phyloP scores from a whole-genome alignment of 2,888 invertebrate genomes.

The Perizoma flavofasciatum region DNA sequence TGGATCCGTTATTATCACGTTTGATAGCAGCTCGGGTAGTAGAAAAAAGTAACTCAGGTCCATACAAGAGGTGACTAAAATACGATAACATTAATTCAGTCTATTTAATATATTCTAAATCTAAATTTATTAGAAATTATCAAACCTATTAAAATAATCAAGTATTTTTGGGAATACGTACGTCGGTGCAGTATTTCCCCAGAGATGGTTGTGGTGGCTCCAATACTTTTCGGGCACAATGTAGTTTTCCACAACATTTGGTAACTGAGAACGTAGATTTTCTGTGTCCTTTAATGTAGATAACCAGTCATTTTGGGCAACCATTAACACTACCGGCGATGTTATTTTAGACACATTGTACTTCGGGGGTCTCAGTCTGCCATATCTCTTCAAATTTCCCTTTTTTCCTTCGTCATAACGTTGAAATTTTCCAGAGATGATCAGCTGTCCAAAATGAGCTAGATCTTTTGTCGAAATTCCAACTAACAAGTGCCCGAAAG shows the following conservation, averaged over 20 bases:
- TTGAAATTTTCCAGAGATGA: constrained; percentile 60
- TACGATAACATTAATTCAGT: not conserved
- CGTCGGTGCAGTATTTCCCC: constrained; percentile 59
- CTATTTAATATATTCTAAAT: constrained; percentile 2
- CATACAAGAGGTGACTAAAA: no score
- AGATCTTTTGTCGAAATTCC: constrained; percentile 77
- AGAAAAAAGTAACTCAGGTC: not conserved
- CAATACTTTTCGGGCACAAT: constrained; percentile 79
- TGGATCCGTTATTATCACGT: constrained; percentile 9
- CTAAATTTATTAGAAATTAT: constrained; percentile 18
- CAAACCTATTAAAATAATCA: constrained; percentile 52
- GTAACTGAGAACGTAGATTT: constrained; percentile 77
- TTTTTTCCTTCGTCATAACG: constrained; percentile 65
- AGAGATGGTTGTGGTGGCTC: constrained; percentile 73
- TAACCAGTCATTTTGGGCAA: constrained; percentile 84
- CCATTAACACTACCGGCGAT: constrained; percentile 67
- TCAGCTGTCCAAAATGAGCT: constrained; percentile 82
- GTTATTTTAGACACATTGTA: constrained; percentile 64
- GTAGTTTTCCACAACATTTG: constrained; percentile 83
- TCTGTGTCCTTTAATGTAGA: constrained; percentile 83
- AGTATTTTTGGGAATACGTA: constrained; percentile 60
- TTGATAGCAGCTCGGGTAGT: constrained; percentile 1
- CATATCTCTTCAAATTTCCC: constrained; percentile 64
- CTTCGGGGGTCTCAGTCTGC: constrained; percentile 56
- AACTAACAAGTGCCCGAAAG: constrained; percentile 78